Percentiles rank a stretch among this genome's conserved stretches.
These are phyloP conservation scores for Spodoptera frugiperda DNA, from an alignment of 1,140 invertebrate species.

Conservation along the genomic window DNA sequence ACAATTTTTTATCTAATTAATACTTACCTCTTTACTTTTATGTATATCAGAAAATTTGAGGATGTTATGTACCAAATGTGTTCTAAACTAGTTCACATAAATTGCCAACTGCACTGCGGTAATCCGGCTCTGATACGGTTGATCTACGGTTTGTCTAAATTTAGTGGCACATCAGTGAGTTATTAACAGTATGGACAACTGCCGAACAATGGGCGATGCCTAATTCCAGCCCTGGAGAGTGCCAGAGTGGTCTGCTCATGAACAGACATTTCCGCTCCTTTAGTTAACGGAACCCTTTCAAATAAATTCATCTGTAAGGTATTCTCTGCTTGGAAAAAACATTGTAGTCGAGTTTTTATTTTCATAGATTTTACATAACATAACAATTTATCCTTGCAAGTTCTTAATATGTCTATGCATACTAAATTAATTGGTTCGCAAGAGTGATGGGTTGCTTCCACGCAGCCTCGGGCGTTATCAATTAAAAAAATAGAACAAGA, in stretches of 20 bases:
- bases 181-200: not conserved
- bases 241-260: not conserved
- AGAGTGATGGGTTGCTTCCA: conserved; percentile 25
- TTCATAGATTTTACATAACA: not conserved
- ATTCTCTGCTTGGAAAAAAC: too few relatives aligned
- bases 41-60: too few relatives aligned
- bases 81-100: too few relatives aligned
- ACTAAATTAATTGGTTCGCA: conserved; percentile 21
- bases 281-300: not conserved
- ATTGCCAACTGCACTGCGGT: too few relatives aligned
- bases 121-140: too few relatives aligned
- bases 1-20: too few relatives aligned
- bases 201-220: not conserved
- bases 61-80: too few relatives aligned
- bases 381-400: not conserved
- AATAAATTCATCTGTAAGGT: not conserved
- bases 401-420: conserved; percentile 27
- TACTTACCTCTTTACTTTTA: too few relatives aligned
- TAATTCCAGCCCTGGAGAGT: not conserved
- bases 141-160: not conserved
- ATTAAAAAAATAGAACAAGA: conserved; percentile 48
- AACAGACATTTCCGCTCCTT: not conserved
- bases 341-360: not conserved
- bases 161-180: conserved; percentile 5
- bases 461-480: conserved; percentile 39